Evolutionary conservation across 2,888 invertebrate species (phyloP).

Genomic region (Himalopsyche kuldschensis): DNA sequence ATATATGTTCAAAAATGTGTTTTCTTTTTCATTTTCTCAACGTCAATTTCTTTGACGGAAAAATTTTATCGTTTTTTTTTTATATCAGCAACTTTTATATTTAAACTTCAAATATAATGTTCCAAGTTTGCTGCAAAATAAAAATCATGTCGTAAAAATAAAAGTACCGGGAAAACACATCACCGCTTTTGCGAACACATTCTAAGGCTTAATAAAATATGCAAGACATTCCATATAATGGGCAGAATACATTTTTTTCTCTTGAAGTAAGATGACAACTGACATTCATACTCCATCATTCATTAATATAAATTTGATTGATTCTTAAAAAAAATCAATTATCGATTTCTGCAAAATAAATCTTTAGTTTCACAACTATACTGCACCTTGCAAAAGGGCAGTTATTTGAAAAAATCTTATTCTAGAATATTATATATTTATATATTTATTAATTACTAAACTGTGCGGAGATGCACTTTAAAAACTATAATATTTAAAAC

Average conservation of each 20-base stretch:
- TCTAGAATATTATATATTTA: no score
- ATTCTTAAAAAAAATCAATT: no score
- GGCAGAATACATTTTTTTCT: neutral
- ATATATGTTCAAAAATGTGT: neutral
- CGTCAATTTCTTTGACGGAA: neutral
- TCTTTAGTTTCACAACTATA: no score
- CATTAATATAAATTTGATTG: no score
- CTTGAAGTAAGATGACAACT: neutral
- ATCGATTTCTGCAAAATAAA: no score
- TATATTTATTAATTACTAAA: no score
- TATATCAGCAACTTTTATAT: neutral
- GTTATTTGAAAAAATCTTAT: no score
- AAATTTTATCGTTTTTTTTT: neutral
- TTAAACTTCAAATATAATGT: neutral
- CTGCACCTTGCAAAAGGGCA: no score
- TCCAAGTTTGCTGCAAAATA: neutral
- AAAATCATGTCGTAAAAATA: neutral
- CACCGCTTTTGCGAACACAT: neutral
- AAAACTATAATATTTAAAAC: no score
- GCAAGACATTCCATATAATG: neutral
- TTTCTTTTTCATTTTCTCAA: neutral
- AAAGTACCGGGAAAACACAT: neutral
- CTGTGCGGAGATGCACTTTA: no score
- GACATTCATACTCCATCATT: neutral
- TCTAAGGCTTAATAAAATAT: neutral